Evolutionary conservation across 1,140 invertebrate species (phyloP).

Genomic region (Mycetomoellerius zeteki): DNA sequence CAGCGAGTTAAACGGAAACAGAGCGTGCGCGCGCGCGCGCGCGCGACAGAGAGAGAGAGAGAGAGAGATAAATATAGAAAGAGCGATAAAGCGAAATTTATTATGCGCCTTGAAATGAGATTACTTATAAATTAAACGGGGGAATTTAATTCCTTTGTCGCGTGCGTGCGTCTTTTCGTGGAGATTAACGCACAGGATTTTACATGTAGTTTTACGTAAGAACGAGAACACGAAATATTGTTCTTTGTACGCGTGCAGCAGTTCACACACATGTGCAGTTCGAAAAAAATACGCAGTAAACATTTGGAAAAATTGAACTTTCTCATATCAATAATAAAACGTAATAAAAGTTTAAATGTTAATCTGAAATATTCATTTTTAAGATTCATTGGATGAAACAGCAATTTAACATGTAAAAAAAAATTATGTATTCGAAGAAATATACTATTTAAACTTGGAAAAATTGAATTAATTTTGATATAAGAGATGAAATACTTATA

Average conservation of each 20-base stretch:
- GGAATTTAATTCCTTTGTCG: conserved; percentile 21
- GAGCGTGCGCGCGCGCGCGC: conserved; percentile 13
- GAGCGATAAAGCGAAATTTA: conserved; percentile 31
- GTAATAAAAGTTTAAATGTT: neutral
- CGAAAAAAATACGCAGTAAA: neutral
- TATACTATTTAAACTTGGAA: no score
- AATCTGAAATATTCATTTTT: no score
- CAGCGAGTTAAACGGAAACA: conserved; percentile 58
- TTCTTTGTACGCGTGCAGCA: neutral
- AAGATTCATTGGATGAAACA: neutral
- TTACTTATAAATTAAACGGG: neutral
- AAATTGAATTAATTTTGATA: no score
- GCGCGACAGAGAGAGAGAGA: neutral
- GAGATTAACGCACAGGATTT: neutral
- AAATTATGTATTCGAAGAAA: no score
- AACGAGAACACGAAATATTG: neutral
- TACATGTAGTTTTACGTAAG: neutral
- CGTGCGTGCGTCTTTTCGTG: neutral
- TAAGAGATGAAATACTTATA: no score
- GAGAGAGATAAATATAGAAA: conserved; percentile 42
- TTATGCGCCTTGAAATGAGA: conserved; percentile 3
- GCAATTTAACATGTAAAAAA: neutral
- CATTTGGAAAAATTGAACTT: neutral
- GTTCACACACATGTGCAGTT: no score
- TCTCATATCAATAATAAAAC: neutral